Percentiles rank a stretch among this genome's conserved stretches.
These are phyloP conservation scores for Okapia johnstoni DNA, from an alignment of 2,113 vertebrate species.

Conservation along the genomic window DNA sequence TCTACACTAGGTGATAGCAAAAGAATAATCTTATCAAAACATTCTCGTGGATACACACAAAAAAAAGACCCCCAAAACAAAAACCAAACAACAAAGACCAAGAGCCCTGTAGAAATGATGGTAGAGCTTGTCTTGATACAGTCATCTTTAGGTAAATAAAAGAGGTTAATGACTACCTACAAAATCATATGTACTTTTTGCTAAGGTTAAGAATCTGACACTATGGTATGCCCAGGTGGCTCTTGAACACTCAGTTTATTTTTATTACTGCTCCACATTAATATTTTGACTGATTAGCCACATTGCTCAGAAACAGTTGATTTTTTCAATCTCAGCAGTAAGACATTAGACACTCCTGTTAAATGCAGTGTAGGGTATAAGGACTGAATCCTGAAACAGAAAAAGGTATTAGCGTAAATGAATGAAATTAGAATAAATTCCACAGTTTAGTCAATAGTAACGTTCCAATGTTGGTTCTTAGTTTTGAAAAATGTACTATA, in stretches of 20 bases:
- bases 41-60: neutral
- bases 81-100: neutral
- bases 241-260: neutral
- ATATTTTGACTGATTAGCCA: neutral
- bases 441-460: neutral
- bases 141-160: neutral
- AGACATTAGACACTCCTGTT: neutral
- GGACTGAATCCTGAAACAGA: neutral
- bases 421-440: neutral
- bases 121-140: neutral
- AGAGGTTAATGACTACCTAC: neutral
- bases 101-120: neutral
- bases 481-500: constrained; percentile 6
- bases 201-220: neutral
- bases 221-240: neutral
- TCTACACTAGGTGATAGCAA: neutral
- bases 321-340: neutral
- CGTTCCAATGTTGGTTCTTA: neutral
- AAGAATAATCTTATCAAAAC: neutral
- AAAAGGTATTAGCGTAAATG: neutral
- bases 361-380: neutral
- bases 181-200: neutral
- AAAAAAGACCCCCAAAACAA: neutral
- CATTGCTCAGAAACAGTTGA: neutral
- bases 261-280: neutral